These are phyloP conservation scores for Diaperis boleti DNA, from an alignment of 2,888 invertebrate genomes.

Conservation along the genomic window DNA sequence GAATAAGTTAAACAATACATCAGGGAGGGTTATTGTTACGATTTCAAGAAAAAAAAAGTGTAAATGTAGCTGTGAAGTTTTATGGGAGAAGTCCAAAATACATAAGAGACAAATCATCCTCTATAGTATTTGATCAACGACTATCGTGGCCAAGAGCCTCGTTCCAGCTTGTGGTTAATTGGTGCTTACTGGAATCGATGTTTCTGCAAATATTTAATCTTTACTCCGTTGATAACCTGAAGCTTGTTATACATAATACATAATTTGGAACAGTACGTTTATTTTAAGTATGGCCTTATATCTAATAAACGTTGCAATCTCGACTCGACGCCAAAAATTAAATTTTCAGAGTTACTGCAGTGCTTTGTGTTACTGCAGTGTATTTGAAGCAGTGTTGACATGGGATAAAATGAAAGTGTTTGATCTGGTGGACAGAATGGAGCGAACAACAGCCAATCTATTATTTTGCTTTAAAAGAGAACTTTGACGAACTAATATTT, in stretches of 20 bases:
- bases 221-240: too few relatives aligned
- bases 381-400: constrained; percentile 13
- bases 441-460: constrained; percentile 5
- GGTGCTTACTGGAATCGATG: not conserved
- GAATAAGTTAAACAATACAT: constrained; percentile 24
- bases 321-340: too few relatives aligned
- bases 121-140: not conserved
- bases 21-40: constrained; percentile 14
- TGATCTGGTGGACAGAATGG: constrained; percentile 8
- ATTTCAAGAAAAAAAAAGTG: constrained; percentile 12
- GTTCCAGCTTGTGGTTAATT: constrained; percentile 3
- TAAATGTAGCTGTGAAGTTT: constrained; percentile 8
- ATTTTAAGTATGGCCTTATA: too few relatives aligned
- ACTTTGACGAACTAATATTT: constrained; percentile 17
- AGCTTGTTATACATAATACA: too few relatives aligned
- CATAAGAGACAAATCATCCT: not conserved
- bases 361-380: not conserved
- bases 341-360: too few relatives aligned
- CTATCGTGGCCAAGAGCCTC: not conserved
- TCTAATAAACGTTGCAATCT: too few relatives aligned
- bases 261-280: too few relatives aligned
- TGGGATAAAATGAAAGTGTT: constrained; percentile 10
- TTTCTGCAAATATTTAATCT: not conserved
- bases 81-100: constrained; percentile 1
- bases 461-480: not conserved